Base-by-base conservation (phyloP, 2,797 vertebrate genomes). In the Myotis myotis region DNA sequence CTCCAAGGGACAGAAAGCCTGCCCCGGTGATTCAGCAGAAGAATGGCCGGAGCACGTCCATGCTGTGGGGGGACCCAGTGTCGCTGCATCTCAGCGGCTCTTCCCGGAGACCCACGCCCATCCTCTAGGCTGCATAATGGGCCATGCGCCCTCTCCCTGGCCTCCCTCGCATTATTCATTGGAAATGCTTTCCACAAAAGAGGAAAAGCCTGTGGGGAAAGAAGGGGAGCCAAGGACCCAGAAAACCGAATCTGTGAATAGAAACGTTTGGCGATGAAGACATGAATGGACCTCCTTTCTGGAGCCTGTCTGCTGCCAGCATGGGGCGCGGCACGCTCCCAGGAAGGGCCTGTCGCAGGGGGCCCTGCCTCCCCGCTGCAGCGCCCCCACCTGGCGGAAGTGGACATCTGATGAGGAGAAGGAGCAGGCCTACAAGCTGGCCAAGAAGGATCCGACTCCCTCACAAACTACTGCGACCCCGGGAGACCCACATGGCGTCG, bases 101-200 rank as follows among this genome's bases (percentile, higher is more conserved):
- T 53, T n/a, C 60, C 30, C 3, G 2, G 25, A 51, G 41, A n/a
- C 9, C 51, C 13, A 0, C 0, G 38, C 33, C 71, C 78, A n/a
- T 15, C 1, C 5, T 47, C 44, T 30, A 16, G 11, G 6, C 79
- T 0, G 2, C 3, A 10, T 13, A 8, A 6, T 12, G 3, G 22
- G 16, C 33, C 55, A 1, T 0, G 23, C 6, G 5, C 89, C 41
- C 2, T 28, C 30, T 1, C 4, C 0, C 20, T n/a, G 7, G 0
- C 36, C 19, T 17, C 25, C n/a, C 60, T 60, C 41, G 5, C 17
- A 0, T 7, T 22, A 3, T 22, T 9, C n/a, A 12, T 2, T 66
- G 20, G 66, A 8, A 8, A 30, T 20, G 25, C 66, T 17, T 79
- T 15, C 25, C 30, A 6, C 0, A 1, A 47, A 75, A 36, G 12